Base-by-base conservation (phyloP, 1,140 invertebrate genomes). In the Lerema accius region DNA sequence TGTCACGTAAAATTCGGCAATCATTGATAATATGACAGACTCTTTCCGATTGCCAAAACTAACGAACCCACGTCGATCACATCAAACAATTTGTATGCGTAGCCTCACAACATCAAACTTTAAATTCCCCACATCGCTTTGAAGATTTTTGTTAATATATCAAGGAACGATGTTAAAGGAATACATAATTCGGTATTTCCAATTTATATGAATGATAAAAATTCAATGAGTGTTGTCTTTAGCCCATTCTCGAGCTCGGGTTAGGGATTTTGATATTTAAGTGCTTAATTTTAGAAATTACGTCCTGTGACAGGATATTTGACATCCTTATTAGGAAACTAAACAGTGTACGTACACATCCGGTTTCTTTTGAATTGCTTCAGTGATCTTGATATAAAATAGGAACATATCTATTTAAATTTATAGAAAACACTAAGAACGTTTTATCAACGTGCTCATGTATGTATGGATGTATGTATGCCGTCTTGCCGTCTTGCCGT, bases 81-180 rank as follows among this genome's bases (percentile, higher is more conserved):
- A 56, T 71, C 59, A 71, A 10, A 15, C 16, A 42, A 78, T 84
- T 83, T 64, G 65, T 81, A 84, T 84, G 71, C 84, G 48, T 15
- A 37, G 26, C 48, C 39, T 17, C 48, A 60, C 10, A 32, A 48
- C 61, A 66, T 65, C 65, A 73, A 77, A 78, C 71, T 84, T 83
- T 63, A 79, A 81, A 88, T 88, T 82, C 77, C 39, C 17, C n/a
- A 48, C 72, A 58, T 63, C 48, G 49, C 61, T 63, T 74, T 63
- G 59, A 76, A 77, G 74, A 88, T 84, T 86, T 85, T 86, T 71
- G 76, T 80, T 84, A 84, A 86, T 84, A 80, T 80, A 73, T 73
- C 69, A 69, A 64, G 10, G 35, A 59, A 43, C 65, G 50, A 76
- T 80, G 81, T 69, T 61, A 37, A 16, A 35, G 26, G 83, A 84